Evolutionary conservation across 2,113 vertebrate genomes (phyloP).

Genomic region (Callipepla squamata): DNA sequence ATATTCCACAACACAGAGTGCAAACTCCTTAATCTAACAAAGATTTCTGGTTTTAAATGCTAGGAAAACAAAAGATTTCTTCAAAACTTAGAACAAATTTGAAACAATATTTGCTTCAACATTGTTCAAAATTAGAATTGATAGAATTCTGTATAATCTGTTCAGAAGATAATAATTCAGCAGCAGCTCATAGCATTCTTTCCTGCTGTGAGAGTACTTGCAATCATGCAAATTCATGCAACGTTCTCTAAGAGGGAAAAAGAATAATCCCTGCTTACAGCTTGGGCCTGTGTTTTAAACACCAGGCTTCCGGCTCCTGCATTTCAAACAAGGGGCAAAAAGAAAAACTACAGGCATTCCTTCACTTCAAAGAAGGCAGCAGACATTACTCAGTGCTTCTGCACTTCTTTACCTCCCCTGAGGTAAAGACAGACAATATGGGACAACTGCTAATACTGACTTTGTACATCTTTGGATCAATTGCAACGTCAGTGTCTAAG

Average conservation of each 20-base stretch:
- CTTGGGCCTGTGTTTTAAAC: neutral
- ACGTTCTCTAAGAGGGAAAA: neutral
- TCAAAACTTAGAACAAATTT: neutral
- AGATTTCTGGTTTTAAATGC: neutral
- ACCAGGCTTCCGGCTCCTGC: slow-evolving; percentile 23
- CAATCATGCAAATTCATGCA: slow-evolving; percentile 23
- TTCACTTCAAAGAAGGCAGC: neutral
- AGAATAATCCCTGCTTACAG: neutral
- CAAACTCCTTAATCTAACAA: neutral
- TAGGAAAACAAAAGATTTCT: neutral
- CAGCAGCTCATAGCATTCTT: neutral
- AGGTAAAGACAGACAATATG: neutral
- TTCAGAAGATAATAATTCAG: neutral
- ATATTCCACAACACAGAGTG: neutral
- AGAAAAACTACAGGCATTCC: neutral
- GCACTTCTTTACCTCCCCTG: neutral
- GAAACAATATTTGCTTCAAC: neutral
- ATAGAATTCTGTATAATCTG: neutral
- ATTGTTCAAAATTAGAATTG: neutral
- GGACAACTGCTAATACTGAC: neutral
- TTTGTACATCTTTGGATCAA: neutral
- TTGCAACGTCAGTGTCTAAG: neutral
- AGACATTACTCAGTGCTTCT: neutral
- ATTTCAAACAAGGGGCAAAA: neutral
- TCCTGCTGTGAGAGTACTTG: neutral